A percentile compares a stretch with the other conserved stretches of the same genome.
phyloP scores from a whole-genome alignment of 2,888 invertebrate species.

The Andrena flavipes region DNA sequence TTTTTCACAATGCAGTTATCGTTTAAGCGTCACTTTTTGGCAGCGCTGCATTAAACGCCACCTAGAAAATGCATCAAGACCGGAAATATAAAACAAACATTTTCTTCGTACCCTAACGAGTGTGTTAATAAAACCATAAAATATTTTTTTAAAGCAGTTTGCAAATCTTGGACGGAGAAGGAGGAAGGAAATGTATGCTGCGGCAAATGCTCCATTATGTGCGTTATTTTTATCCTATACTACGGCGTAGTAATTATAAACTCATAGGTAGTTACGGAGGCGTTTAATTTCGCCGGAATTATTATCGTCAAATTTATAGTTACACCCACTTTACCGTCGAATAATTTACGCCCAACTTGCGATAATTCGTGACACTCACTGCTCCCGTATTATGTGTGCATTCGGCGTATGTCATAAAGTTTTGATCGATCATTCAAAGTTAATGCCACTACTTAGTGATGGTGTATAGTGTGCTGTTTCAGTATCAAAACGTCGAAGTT shows the following conservation, averaged over 20 bases:
- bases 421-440: not conserved
- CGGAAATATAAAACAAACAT: no score
- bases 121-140: no score
- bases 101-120: no score
- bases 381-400: not conserved
- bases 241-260: not conserved
- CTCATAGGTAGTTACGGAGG: not conserved
- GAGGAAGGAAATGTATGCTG: no score
- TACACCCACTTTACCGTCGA: not conserved
- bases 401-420: not conserved
- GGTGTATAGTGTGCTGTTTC: not conserved
- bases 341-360: slow-evolving; percentile 14
- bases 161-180: no score
- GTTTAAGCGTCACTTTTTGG: no score
- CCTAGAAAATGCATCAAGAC: no score
- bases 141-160: no score
- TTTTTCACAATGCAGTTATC: no score
- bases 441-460: not conserved
- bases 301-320: slow-evolving; percentile 11
- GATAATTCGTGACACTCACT: not conserved
- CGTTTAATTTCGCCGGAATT: slow-evolving; percentile 5
- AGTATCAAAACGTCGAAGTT: not conserved
- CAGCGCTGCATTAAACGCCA: no score
- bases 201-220: not conserved
- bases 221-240: not conserved